Percentiles rank a stretch among this genome's conserved stretches.
These are phyloP conservation scores for Drosophila gaucha DNA, from an alignment of 2,888 invertebrate genomes.

Conservation along the genomic window DNA sequence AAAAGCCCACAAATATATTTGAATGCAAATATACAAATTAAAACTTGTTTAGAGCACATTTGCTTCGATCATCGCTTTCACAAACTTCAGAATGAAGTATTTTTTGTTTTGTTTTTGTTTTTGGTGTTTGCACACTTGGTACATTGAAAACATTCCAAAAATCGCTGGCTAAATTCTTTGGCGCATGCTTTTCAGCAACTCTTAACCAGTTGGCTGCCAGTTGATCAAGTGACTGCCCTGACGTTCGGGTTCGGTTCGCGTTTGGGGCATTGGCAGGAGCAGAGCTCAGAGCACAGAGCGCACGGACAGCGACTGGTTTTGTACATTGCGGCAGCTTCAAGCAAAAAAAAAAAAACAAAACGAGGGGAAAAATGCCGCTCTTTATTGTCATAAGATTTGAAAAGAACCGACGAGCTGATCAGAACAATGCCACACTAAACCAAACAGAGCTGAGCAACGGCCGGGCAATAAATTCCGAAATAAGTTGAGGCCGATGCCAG, in stretches of 20 bases:
- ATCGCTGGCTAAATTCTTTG: conserved; percentile 76
- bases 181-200: conserved; percentile 76
- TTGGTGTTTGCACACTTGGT: conserved; percentile 70
- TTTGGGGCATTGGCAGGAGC: conserved; percentile 71
- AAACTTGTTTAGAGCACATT: conserved; percentile 1
- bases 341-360: conserved; percentile 30
- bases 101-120: conserved; percentile 43
- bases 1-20: no score
- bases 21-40: not conserved
- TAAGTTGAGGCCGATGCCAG: conserved; percentile 52
- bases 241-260: conserved; percentile 37
- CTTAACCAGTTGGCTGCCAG: conserved; percentile 71
- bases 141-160: conserved; percentile 78
- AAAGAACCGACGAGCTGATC: conserved; percentile 55
- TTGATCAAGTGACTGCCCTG: conserved; percentile 71
- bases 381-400: conserved; percentile 75
- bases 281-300: conserved; percentile 21
- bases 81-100: conserved; percentile 19
- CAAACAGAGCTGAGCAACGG: conserved; percentile 46
- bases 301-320: conserved; percentile 61
- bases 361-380: conserved; percentile 49
- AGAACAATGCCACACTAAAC: conserved; percentile 80
- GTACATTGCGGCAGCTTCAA: conserved; percentile 58
- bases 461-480: conserved; percentile 63
- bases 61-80: conserved; percentile 2